Evolutionary conservation across 2,113 vertebrate genomes (phyloP), one percentile per base, ranked within the genome.

Genomic region (Collichthys lucidus): DNA sequence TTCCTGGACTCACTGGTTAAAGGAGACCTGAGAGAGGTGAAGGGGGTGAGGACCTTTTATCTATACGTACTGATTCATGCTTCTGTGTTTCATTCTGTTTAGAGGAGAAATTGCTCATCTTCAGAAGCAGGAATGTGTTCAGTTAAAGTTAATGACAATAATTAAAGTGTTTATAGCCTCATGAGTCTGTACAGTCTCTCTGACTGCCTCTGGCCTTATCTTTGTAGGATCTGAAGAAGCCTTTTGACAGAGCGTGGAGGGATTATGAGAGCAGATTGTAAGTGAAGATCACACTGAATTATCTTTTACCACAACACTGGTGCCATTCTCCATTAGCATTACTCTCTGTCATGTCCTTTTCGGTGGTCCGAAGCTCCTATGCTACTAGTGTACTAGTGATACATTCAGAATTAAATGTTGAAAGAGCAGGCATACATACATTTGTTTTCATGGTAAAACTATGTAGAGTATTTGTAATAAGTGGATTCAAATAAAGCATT

Each of bases 231-330:
- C 87, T 93, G 80, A 93, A 93, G 84, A 93, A 93, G 65, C 92
- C 92, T 19, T 90, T 93, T 73, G 92, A 93, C 31, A 70, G 63
- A 83, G 84, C 92, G 0, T 93, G 92, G 92, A 75, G 92, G 64
- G 92, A 93, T 71, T 93, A 93, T 24, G 92, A 93, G 31, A 90
- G 80, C 87, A 79, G 92, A 89, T 93, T 93, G 92, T 93, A 79
- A 93, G 92, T 86, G 11, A 50, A 2, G 9, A 71, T 26, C 24
- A 68, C 9, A 26, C 26, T 24, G 15, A 22, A 56, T 44, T 9
- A 64, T 44, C 46, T 53, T 31, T 15, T 8, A 14, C 19, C 11
- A 35, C 35, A 7, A 35, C 35, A 8, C 35, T 35, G 35, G 35
- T 35, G 35, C 35, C 35, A 40, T 8, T n/a, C 5, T 8, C 35